Conservation (phyloP, 2,113 vertebrate species). For the Cathartes aura region DNA sequence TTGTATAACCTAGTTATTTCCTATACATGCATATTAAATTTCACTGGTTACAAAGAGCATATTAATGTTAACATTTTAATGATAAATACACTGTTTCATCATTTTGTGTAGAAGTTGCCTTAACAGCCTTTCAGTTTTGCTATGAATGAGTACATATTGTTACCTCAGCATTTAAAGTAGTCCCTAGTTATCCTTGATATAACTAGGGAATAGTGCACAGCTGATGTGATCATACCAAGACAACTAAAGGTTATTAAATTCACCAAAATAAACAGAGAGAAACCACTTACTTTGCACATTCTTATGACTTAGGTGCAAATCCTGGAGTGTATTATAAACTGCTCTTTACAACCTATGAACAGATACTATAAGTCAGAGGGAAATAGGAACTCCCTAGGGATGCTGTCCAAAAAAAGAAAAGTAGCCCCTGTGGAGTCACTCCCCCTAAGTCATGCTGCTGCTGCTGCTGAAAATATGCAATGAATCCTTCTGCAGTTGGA, state of each 20-base stretch:
- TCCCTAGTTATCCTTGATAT: background rate
- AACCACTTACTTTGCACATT: conserved; percentile 28
- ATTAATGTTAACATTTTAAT: conserved; percentile 1
- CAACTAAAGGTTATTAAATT: conserved; percentile 5
- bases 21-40: background rate
- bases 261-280: background rate
- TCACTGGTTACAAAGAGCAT: background rate
- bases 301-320: conserved; percentile 28
- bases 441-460: background rate
- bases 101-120: background rate
- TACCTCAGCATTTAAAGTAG: background rate
- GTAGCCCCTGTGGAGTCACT: conserved; percentile 31
- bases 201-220: background rate
- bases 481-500: conserved; percentile 21
- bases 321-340: background rate
- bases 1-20: background rate
- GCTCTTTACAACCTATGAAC: background rate
- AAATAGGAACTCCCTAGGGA: conserved; percentile 66
- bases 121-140: background rate
- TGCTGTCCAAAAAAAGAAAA: conserved; percentile 62
- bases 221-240: background rate
- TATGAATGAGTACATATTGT: background rate
- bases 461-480: conserved; percentile 4
- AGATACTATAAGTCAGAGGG: conserved; percentile 57
- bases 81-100: background rate